phyloP scores from a whole-genome alignment of 2,113 vertebrate genomes.

The Sitta europaea region DNA sequence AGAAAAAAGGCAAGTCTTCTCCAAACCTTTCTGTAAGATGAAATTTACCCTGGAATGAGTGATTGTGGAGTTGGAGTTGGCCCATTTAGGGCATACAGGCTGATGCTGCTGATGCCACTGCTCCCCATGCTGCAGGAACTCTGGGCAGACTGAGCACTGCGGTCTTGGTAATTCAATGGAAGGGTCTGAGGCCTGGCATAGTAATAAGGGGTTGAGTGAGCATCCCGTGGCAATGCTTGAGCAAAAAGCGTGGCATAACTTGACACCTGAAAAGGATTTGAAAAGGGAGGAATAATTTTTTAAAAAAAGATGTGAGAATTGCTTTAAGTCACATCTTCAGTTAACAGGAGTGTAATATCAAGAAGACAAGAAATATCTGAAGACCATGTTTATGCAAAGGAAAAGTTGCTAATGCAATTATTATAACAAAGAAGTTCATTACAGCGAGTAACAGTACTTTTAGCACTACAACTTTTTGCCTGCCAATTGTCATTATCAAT shows the following conservation, averaged over 20 bases:
- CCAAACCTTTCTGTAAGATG: not conserved
- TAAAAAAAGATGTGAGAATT: not conserved
- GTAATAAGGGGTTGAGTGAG: constrained; percentile 95
- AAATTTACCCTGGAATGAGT: constrained; percentile 83
- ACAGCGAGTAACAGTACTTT: not conserved
- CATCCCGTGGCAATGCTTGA: constrained; percentile 90
- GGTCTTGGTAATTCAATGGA: constrained; percentile 86
- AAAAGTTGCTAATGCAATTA: not conserved
- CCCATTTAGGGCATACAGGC: constrained; percentile 84
- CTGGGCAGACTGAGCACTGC: constrained; percentile 71
- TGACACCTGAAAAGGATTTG: constrained; percentile 77
- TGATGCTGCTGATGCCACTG: constrained; percentile 91
- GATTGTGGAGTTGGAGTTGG: constrained; percentile 84
- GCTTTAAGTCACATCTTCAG: not conserved
- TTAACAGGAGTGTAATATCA: not conserved
- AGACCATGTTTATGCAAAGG: not conserved
- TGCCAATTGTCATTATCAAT: not conserved
- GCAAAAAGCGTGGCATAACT: constrained; percentile 87
- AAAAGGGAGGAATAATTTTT: not conserved
- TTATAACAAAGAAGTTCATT: not conserved
- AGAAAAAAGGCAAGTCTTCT: not conserved
- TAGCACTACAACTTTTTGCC: not conserved
- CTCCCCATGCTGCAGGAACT: constrained; percentile 85
- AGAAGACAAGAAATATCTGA: not conserved
- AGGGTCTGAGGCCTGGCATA: constrained; percentile 91